Conservation (phyloP, 2,888 invertebrate genomes). For the Ptychoptera albimana region DNA sequence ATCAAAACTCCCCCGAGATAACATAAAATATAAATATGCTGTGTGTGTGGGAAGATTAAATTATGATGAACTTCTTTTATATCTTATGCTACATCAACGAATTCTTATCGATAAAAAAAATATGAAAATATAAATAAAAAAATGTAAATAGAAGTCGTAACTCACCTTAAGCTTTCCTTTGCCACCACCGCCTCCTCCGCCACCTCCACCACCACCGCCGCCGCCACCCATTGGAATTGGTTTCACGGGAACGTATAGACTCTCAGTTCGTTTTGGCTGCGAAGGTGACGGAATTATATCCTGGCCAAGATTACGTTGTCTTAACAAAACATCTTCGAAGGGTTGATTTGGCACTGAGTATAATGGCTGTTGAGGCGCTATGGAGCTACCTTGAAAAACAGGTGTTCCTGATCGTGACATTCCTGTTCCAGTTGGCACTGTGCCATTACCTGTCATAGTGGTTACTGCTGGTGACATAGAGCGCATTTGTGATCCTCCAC, state of each 20-base stretch:
- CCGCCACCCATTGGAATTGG: constrained; percentile 34
- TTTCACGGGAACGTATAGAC: constrained; percentile 55
- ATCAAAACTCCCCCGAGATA: no score
- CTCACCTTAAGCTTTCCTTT: constrained; percentile 26
- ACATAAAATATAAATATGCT: no score
- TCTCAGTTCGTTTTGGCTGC: constrained; percentile 83
- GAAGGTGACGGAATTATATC: constrained; percentile 77
- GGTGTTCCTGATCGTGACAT: constrained; percentile 36
- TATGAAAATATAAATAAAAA: not conserved
- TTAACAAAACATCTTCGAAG: constrained; percentile 67
- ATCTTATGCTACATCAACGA: not conserved
- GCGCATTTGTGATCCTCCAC: constrained; percentile 38
- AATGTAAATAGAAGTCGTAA: constrained; percentile 2
- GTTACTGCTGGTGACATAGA: constrained; percentile 30
- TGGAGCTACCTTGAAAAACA: constrained; percentile 23
- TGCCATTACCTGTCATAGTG: constrained; percentile 43
- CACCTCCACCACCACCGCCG: constrained; percentile 32
- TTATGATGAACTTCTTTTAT: no score
- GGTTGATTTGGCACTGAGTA: constrained; percentile 37
- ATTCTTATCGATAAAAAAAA: not conserved
- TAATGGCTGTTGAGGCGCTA: constrained; percentile 33
- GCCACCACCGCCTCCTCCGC: constrained; percentile 26
- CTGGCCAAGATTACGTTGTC: constrained; percentile 69
- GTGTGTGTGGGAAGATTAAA: no score
- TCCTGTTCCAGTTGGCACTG: constrained; percentile 36